Base-by-base conservation (phyloP, 2,113 vertebrate genomes). In the Riparia riparia region DNA sequence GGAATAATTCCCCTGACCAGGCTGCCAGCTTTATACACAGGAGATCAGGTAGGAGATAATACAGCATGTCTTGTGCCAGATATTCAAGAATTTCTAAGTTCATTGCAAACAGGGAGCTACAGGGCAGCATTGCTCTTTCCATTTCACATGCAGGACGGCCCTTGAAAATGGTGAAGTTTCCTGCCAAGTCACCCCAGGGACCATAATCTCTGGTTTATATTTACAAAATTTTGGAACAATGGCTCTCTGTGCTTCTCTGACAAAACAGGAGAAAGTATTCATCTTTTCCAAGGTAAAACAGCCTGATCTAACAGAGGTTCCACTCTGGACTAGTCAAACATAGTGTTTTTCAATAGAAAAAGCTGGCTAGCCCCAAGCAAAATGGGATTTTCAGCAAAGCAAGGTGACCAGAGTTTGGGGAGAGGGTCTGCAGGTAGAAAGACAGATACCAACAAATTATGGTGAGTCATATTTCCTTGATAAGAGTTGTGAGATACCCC, bases 61-160 rank as follows among this genome's bases (percentile, higher is more conserved):
- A 70, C 2, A 4, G 47, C 29, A 14, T 32, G 51, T 63, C 54
- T 86, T 58, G 79, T 92, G 86, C 92, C 92, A 95, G 85, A 71
- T 93, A 89, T 80, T 90, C 34, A 70, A 90, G 95, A 86, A 66
- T 73, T 91, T 86, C 92, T 37, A 41, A 83, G 82, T 79, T 14
- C 34, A 5, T 37, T 47, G 58, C 50, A 70, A 82, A 65, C 50
- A 64, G 71, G 34, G 61, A 96, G 42, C 77, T 94, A 37, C 68
- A 86, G 83, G 51, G 65, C 61, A 89, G 50, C 53, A 4, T 45
- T 68, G 53, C 66, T 91, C 68, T 88, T 90, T 73, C 84, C 44
- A 16, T 88, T 96, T 76, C 64, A 41, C 31, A 28, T 0, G 1
- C 29, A 66, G 58, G 39, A 94, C 83, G 64, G 85, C 26, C 66